These are phyloP conservation scores for Ictidomys tridecemlineatus DNA, from an alignment of 2,113 vertebrate genomes.

Conservation along the genomic window DNA sequence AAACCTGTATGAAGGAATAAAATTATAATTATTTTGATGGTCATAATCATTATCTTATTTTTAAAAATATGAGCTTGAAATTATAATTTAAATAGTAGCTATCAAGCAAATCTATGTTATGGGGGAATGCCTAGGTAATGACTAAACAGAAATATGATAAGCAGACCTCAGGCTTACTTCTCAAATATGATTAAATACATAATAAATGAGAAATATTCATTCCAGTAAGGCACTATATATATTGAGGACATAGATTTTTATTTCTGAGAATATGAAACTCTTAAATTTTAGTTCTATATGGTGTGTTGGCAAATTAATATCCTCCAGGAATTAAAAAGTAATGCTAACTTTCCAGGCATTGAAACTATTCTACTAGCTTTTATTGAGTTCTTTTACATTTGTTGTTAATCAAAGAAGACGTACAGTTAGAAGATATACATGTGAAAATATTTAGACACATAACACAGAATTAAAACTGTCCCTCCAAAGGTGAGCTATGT, in stretches of 20 bases:
- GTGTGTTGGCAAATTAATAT: background rate
- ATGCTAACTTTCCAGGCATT: background rate
- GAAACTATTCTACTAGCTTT: background rate
- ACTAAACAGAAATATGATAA: slow-evolving; percentile 1
- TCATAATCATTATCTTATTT: background rate
- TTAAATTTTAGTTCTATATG: background rate
- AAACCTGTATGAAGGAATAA: slow-evolving; percentile 21
- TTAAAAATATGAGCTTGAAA: slow-evolving; percentile 1
- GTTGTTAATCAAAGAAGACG: background rate
- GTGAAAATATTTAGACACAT: background rate
- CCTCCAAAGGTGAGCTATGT: background rate
- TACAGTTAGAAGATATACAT: background rate
- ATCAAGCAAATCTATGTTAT: slow-evolving; percentile 15
- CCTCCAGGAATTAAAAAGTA: background rate
- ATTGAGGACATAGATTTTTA: background rate
- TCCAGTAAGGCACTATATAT: background rate
- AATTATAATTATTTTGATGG: slow-evolving; percentile 13
- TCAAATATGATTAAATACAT: background rate
- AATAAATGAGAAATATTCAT: background rate
- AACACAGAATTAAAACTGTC: background rate
- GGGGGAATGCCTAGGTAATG: background rate
- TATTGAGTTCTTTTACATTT: background rate
- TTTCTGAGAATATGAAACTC: slow-evolving; percentile 21
- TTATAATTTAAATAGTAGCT: slow-evolving; percentile 27
- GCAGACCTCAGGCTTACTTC: background rate